These are phyloP conservation scores for Nothobranchius furzeri DNA, from an alignment of 2,113 vertebrate species.

Conservation along the genomic window DNA sequence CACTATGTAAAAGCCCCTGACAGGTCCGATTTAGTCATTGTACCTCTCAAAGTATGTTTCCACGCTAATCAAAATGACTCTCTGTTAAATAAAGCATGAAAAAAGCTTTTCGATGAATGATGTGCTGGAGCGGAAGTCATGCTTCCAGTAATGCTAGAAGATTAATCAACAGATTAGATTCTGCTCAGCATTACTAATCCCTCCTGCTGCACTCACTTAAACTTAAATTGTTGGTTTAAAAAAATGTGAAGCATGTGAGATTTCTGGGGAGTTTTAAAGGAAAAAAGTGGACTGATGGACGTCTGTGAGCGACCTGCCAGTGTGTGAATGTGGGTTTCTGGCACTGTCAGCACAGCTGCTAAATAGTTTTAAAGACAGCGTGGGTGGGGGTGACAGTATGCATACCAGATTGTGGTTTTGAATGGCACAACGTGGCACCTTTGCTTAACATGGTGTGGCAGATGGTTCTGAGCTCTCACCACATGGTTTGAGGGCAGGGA, in stretches of 20 bases:
- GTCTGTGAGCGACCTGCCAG: conserved; percentile 64
- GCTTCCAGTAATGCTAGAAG: conserved; percentile 79
- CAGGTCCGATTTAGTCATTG: conserved; percentile 89
- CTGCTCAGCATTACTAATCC: conserved; percentile 74
- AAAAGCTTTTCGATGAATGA: conserved; percentile 92
- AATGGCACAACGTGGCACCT: conserved; percentile 56
- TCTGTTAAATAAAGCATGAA: conserved; percentile 99
- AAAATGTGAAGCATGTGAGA: conserved; percentile 6
- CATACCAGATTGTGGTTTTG: conserved; percentile 40
- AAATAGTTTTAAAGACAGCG: conserved; percentile 62
- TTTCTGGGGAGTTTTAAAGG: conserved; percentile 14
- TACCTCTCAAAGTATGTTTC: conserved; percentile 93
- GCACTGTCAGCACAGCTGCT: conserved; percentile 59
- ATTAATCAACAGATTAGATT: conserved; percentile 90
- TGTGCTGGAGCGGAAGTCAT: conserved; percentile 89
- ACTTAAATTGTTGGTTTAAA: conserved; percentile 45
- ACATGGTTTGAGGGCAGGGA: conserved; percentile 24
- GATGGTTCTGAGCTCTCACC: conserved; percentile 54
- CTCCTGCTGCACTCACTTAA: conserved; percentile 71
- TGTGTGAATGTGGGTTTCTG: conserved; percentile 58
- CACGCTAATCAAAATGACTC: conserved; percentile 97
- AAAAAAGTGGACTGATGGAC: conserved; percentile 16
- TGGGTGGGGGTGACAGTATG: conserved; percentile 37
- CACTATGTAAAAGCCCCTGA: conserved; percentile 83
- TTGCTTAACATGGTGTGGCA: conserved; percentile 71